Percentiles rank a stretch among this genome's conserved stretches.
phyloP scores from a whole-genome alignment of 2,888 invertebrate species.

The Polyommatus icarus region DNA sequence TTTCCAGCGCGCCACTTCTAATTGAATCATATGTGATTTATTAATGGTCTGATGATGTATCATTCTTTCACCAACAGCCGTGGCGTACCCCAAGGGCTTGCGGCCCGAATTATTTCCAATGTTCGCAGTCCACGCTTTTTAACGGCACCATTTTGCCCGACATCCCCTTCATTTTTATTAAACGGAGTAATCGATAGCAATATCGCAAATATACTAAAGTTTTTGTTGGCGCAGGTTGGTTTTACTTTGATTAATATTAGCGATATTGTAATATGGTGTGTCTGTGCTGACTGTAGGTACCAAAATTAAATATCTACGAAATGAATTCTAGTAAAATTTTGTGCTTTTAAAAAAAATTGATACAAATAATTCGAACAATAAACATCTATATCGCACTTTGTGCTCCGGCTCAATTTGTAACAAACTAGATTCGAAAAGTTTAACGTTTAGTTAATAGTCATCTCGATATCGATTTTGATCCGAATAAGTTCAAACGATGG shows the following conservation, averaged over 20 bases:
- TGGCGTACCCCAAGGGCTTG: slow-evolving; percentile 71
- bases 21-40: slow-evolving; percentile 81
- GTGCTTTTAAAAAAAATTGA: too few species aligned
- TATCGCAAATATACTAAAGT: slow-evolving; percentile 19
- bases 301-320: neutral
- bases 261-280: neutral
- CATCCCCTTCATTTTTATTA: slow-evolving; percentile 68
- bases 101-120: slow-evolving; percentile 76
- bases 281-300: neutral
- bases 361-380: too few species aligned
- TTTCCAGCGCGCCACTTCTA: slow-evolving; percentile 73
- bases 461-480: neutral
- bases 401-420: neutral
- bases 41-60: slow-evolving; percentile 80
- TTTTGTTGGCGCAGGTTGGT: slow-evolving; percentile 7
- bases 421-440: neutral
- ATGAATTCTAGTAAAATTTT: neutral
- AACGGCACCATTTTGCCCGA: slow-evolving; percentile 58
- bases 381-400: too few species aligned
- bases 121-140: slow-evolving; percentile 71
- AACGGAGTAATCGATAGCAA: slow-evolving; percentile 55
- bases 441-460: neutral
- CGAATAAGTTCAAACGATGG: neutral
- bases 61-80: slow-evolving; percentile 79
- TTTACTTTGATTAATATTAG: neutral